Conservation (phyloP, 2,888 invertebrate genomes). For the Monoplex corrugatus region DNA sequence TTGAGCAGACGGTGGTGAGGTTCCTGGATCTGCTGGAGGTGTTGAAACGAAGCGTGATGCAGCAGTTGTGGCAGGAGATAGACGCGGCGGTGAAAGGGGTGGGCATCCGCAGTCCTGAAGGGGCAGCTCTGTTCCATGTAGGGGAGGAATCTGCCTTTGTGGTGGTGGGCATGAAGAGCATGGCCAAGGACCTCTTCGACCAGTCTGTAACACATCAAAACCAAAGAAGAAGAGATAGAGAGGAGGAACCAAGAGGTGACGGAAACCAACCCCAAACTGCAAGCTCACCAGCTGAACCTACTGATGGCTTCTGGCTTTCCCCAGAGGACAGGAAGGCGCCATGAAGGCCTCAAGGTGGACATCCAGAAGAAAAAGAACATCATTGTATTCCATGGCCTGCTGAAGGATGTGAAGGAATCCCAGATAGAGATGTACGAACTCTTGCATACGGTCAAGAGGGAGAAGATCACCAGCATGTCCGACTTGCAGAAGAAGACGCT, state of each 20-base stretch:
- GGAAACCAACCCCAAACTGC: conserved; percentile 32
- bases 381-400: conserved; percentile 41
- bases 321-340: conserved; percentile 1
- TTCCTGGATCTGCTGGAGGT: conserved; percentile 26
- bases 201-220: conserved; percentile 9
- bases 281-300: not conserved
- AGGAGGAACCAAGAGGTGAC: conserved; percentile 43
- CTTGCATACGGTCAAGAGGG: not conserved
- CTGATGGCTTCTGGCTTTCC: conserved; percentile 37
- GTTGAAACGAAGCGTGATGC: not conserved
- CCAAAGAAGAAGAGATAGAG: conserved; percentile 43
- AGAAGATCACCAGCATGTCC: conserved; percentile 9
- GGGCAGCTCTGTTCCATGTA: not conserved
- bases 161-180: conserved; percentile 43
- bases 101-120: not conserved
- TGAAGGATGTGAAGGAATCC: conserved; percentile 36
- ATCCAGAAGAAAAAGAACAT: conserved; percentile 28
- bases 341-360: conserved; percentile 20
- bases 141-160: conserved; percentile 23
- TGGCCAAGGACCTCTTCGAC: not conserved
- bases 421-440: conserved; percentile 46
- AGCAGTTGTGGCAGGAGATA: conserved; percentile 49
- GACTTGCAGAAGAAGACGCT: conserved; percentile 11
- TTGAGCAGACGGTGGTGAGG: not conserved
- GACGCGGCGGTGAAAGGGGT: not conserved